Conservation (phyloP, 2,888 invertebrate species). For the Aporophyla nigra region DNA sequence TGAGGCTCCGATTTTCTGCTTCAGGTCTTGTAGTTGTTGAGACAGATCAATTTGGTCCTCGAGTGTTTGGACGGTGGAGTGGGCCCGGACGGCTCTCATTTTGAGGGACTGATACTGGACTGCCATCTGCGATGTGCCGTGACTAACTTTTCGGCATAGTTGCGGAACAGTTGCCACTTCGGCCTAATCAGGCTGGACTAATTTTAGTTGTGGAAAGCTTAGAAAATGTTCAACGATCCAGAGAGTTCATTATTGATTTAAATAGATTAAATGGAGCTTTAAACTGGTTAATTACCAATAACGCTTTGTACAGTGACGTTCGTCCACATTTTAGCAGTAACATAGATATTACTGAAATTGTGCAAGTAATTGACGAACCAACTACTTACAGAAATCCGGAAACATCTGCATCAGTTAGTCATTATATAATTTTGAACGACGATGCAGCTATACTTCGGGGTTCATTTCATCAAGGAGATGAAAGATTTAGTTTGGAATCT, state of each 20-base stretch:
- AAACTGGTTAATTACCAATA: not conserved
- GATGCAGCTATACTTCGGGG: not conserved
- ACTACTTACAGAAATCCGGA: not conserved
- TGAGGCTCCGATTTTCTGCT: too few species aligned
- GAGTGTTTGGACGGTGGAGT: too few species aligned
- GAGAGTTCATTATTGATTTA: not conserved
- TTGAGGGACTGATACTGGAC: too few species aligned
- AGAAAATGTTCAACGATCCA: not conserved
- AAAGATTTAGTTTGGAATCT: not conserved
- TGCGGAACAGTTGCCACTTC: too few species aligned
- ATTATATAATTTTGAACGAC: not conserved
- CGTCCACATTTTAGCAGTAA: not conserved
- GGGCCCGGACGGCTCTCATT: too few species aligned
- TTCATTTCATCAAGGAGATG: conserved; percentile 6
- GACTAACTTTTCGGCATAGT: too few species aligned
- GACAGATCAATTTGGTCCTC: too few species aligned
- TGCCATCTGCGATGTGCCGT: too few species aligned
- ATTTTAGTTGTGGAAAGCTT: not conserved
- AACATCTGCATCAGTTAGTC: not conserved
- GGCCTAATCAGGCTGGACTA: too few species aligned
- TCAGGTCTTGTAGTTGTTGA: too few species aligned
- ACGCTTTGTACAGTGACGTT: not conserved
- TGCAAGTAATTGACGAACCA: not conserved
- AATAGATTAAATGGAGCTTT: not conserved
- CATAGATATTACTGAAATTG: not conserved